Evolutionary conservation across 1,140 invertebrate species (phyloP), one percentile per base, ranked within the genome.

Genomic region (Helicoverpa armigera): DNA sequence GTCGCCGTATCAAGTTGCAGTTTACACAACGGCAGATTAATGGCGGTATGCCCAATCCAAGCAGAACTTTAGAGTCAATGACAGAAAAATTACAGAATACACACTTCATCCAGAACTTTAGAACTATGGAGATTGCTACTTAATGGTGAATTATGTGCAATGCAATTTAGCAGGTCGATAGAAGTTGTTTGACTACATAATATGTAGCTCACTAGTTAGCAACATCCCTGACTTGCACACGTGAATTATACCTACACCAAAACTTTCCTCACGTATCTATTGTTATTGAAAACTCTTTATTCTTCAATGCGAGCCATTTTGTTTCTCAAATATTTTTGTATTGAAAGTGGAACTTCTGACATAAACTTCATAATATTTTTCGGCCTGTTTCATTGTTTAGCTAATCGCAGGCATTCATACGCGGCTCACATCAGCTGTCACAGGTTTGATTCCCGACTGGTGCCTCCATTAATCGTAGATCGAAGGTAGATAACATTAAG

Each of bases 371-470:
- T 0, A 10, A 7, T 31, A 13, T 3, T 29, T 31, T 13, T 2
- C 16, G 69, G 14, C 50, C 67, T 70, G 54, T 12, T 29, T 72
- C 35, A 53, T 72, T 72, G 69, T 72, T 29, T 72, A 53, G 23
- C 50, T 72, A 54, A 72, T 72, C 69, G 50, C 3, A 23, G 50
- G 53, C 23, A 61, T 14, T 29, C 23, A 31, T 13, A 53, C 18
- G 11, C 4, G 65, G 65, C 29, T 72, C 50, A 72, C 69, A 54
- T 72, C 58, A 31, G 13, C 50, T 31, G 69, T 53, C 43, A 29
- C 13, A n/a, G 14, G 23, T 72, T 13, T 53, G 69, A 31, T 13
- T 23, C 2, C 16, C 23, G 58, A 5, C 7, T 31, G 18, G 16
- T 54, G 23, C 18, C 50, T 13, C 3, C 9, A 48, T 65, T 43